Evolutionary conservation across 2,888 invertebrate species (phyloP).

Genomic region (Eupeodes luniger): DNA sequence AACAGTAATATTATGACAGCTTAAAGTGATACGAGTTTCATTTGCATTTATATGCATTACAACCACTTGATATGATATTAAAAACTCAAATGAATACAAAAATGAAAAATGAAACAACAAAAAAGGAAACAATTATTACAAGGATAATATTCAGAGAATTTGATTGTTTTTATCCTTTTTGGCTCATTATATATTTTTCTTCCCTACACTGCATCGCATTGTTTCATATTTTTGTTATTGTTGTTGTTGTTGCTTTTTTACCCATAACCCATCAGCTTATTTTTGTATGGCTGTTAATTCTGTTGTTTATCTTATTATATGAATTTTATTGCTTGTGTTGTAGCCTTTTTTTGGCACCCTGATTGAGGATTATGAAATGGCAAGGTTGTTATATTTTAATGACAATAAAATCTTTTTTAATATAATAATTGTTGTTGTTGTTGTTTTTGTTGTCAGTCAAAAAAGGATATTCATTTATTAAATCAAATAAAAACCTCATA

Average conservation of each 20-base stretch:
- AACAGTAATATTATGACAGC: slow-evolving; percentile 49
- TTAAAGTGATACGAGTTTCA: slow-evolving; percentile 24
- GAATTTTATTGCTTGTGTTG: slow-evolving; percentile 18
- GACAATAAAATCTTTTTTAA: background rate
- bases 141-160: slow-evolving; percentile 12
- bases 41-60: background rate
- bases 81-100: slow-evolving; percentile 9
- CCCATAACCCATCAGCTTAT: slow-evolving; percentile 28
- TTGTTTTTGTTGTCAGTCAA: too few species aligned
- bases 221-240: slow-evolving; percentile 21
- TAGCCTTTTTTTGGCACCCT: background rate
- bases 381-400: background rate
- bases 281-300: slow-evolving; percentile 49
- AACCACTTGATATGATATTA: slow-evolving; percentile 25
- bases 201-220: background rate
- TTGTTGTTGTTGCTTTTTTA: slow-evolving; percentile 32
- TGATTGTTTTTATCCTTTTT: slow-evolving; percentile 2
- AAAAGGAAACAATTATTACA: background rate
- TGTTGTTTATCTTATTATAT: slow-evolving; percentile 53
- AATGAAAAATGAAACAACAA: background rate
- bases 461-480: too few species aligned
- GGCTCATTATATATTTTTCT: background rate
- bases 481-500: too few species aligned
- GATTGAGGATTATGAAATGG: slow-evolving; percentile 9
- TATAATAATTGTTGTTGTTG: too few species aligned